Conservation (phyloP, 2,113 vertebrate species). For the Mustelus asterias region DNA sequence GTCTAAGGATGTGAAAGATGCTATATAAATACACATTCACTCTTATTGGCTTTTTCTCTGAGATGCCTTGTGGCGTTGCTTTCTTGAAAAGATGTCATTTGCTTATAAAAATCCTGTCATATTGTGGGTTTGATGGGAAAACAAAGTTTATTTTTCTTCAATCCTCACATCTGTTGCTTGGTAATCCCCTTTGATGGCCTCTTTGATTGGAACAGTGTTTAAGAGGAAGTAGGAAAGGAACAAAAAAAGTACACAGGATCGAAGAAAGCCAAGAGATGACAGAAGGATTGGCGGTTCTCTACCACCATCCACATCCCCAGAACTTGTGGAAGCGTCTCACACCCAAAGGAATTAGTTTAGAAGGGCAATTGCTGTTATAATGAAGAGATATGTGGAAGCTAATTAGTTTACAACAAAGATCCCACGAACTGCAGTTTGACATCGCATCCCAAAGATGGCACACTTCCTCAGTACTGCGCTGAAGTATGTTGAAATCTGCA, state of each 20-base stretch:
- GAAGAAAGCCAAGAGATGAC: background rate
- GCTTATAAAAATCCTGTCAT: background rate
- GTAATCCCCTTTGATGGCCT: background rate
- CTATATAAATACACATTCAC: background rate
- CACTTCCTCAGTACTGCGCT: background rate
- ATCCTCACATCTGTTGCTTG: conserved; percentile 25
- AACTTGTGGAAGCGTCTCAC: background rate
- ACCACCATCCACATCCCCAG: background rate
- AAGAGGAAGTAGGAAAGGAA: background rate
- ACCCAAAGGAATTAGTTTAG: background rate
- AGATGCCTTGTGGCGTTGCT: background rate
- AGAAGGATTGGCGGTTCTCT: background rate
- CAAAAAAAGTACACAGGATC: background rate
- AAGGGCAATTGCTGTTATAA: background rate
- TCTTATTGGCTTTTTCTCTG: background rate
- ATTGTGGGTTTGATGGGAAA: background rate
- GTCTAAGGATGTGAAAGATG: background rate
- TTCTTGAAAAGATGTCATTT: background rate
- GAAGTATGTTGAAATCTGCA: background rate
- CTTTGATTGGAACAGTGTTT: background rate
- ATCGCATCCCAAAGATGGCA: background rate
- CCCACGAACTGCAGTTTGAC: background rate
- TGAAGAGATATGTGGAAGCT: background rate
- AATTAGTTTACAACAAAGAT: background rate
- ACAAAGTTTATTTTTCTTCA: background rate